Base-by-base conservation (phyloP, 2,888 invertebrate species). In the Lycia hirtaria region DNA sequence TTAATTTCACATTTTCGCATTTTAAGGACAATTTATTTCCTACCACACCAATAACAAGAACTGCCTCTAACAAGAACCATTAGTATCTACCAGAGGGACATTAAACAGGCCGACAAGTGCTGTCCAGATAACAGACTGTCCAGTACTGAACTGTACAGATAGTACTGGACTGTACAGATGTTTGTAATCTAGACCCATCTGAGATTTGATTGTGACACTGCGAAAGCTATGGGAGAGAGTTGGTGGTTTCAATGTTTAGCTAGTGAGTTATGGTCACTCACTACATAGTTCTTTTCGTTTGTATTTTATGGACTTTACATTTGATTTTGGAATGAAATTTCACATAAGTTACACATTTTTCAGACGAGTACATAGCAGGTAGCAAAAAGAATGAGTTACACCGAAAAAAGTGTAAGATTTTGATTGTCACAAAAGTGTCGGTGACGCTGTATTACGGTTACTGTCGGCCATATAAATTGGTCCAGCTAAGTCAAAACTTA, bases 111-210 rank as follows among this genome's bases (percentile, higher is more conserved):
- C 74, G 76, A 81, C 82, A 80, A 75, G 67, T 62, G 60, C 63
- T 37, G 43, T 53, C 52, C 20, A 43, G 52, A 48, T 57, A 48
- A 32, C 30, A 44, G 33, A 38, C 45, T 22, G 63, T 63, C 69
- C 72, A 69, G 78, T 41, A 41, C 41, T 41, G 22, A 12, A 32
- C 5, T 26, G 26, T 3, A 26, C 26, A 7, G 9, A 26, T 1
- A 9, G 26, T 78, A 76, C 68, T n/a, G n/a, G n/a, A n/a, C n/a
- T n/a, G 74, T 67, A 68, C 79, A 51, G 45, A 56, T 47, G 50
- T 51, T 24, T 14, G 24, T 85, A 81, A 82, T 84, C 80, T 76
- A 64, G 68, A 67, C 76, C 74, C 81, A 85, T 87, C 85, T 82
- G 75, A 72, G 74, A 83, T 83, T 81, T 83, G 79, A 81, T 70